phyloP scores from a whole-genome alignment of 2,888 invertebrate species.

The Ceriagrion tenellum region DNA sequence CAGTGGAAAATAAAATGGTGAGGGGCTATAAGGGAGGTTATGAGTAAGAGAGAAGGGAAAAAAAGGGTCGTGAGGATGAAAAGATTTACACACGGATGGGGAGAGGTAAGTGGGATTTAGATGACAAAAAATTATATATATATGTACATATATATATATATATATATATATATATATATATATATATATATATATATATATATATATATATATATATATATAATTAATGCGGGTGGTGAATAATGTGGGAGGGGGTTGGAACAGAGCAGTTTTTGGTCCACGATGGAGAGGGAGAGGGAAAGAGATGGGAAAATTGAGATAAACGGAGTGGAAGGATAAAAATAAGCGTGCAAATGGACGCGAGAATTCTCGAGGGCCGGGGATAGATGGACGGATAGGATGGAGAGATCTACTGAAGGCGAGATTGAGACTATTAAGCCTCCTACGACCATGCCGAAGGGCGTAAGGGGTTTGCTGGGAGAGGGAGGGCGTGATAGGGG shows the following conservation, averaged over 20 bases:
- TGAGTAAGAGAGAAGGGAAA: neutral
- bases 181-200: no score
- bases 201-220: no score
- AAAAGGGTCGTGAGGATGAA: neutral
- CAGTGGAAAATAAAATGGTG: neutral
- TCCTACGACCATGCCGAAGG: neutral
- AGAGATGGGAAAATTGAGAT: neutral
- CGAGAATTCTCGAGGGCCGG: neutral
- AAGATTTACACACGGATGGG: neutral
- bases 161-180: no score
- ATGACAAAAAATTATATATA: neutral
- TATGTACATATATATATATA: no score
- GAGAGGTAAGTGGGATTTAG: conserved; percentile 17
- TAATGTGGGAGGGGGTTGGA: neutral
- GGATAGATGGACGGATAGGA: neutral
- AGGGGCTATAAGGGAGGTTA: neutral
- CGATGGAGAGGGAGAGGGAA: no score
- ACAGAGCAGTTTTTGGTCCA: neutral
- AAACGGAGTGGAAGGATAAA: neutral
- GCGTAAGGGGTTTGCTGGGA: neutral
- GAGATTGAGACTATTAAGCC: conserved; percentile 15
- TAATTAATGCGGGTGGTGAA: neutral
- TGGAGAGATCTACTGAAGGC: conserved; percentile 14
- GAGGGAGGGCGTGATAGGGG: neutral
- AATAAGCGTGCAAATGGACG: neutral